Conservation (phyloP, 2,113 vertebrate genomes). For the Anas platyrhynchos region DNA sequence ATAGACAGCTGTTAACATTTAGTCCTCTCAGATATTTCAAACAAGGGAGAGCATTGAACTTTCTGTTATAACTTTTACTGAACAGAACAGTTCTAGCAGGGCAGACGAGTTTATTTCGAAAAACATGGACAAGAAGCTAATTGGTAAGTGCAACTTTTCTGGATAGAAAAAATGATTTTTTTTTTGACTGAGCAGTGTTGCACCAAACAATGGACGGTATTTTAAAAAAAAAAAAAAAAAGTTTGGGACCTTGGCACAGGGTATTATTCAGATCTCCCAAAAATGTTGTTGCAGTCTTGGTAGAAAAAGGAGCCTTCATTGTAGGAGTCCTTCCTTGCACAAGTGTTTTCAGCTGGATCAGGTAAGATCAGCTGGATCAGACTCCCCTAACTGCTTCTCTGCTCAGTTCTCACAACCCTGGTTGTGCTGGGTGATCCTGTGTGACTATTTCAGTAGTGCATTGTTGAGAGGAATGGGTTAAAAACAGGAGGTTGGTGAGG, state of each 20-base stretch:
- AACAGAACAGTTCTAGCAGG: background rate
- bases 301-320: rapidly evolving
- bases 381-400: background rate
- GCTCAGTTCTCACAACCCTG: background rate
- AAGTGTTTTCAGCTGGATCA: background rate
- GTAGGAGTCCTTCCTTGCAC: background rate
- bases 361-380: background rate
- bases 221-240: background rate
- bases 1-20: background rate
- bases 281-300: rapidly evolving
- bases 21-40: background rate
- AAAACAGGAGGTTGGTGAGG: too few species aligned
- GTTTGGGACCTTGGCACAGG: background rate
- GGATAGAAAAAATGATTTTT: background rate
- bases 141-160: background rate
- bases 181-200: background rate
- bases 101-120: background rate
- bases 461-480: too few species aligned
- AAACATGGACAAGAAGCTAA: background rate
- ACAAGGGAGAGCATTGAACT: background rate
- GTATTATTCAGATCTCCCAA: background rate
- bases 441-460: too few species aligned
- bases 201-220: background rate
- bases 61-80: background rate
- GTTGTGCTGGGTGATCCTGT: background rate